phyloP scores from a whole-genome alignment of 1,140 invertebrate genomes.

The Ceratina australensis region DNA sequence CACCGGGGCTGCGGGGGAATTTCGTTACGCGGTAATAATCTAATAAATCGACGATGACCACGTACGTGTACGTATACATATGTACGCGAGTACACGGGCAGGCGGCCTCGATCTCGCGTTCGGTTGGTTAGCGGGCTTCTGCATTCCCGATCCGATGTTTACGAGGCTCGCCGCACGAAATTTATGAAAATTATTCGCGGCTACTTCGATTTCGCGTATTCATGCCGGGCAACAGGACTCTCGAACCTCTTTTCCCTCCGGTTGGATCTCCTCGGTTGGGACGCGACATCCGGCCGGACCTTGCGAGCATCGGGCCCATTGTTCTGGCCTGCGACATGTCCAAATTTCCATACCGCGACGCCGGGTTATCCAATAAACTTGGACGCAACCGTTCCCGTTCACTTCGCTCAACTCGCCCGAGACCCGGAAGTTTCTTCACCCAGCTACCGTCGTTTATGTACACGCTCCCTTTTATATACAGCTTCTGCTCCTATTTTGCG shows the following conservation, averaged over 20 bases:
- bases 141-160: constrained; percentile 64
- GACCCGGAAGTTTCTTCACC: constrained; percentile 22
- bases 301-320: constrained; percentile 59
- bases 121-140: constrained; percentile 20
- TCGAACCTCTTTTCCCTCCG: constrained; percentile 9
- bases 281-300: constrained; percentile 58
- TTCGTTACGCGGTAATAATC: constrained; percentile 53
- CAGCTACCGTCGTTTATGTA: background rate
- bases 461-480: background rate
- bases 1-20: constrained; percentile 2
- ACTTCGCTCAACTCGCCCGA: constrained; percentile 19
- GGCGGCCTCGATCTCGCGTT: constrained; percentile 27
- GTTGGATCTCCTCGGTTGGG: too few species aligned
- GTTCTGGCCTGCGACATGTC: constrained; percentile 63
- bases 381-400: constrained; percentile 16
- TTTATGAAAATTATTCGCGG: constrained; percentile 77
- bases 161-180: constrained; percentile 61
- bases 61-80: background rate
- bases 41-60: constrained; percentile 61
- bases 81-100: too few species aligned
- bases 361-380: constrained; percentile 72
- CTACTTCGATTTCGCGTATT: constrained; percentile 64
- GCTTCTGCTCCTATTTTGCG: background rate
- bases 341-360: constrained; percentile 65
- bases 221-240: constrained; percentile 33